Base-by-base conservation (phyloP, 2,113 vertebrate genomes). In the Tympanuchus pallidicinctus region DNA sequence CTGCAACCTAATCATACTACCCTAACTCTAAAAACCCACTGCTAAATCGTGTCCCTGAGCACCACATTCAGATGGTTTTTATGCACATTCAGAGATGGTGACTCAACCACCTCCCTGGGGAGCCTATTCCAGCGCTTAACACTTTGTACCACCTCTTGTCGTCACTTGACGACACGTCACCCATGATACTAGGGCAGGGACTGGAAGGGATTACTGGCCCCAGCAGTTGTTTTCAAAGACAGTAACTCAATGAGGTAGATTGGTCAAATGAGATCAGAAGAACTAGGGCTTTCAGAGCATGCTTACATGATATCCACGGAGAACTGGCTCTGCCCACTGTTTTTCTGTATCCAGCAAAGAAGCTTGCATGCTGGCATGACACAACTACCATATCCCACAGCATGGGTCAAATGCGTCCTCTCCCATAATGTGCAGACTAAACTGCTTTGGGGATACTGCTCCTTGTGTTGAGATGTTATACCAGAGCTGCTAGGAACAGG, bases 161-260 rank as follows among this genome's bases (percentile, higher is more conserved):
- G 18, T 47, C 0, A 0, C 42, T 64, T 11, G 4, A 34, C 34
- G 34, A 34, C 34, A 34, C 34, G 34, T 34, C 34, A 34, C 34
- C 14, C 25, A 16, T 2, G 2, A 6, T 25, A 63, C n/a, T 17
- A 63, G 8, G 27, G 3, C 28, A 61, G 36, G 14, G 30, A 71
- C 10, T 2, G 3, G 28, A 22, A 57, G 4, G 22, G 34, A 74
- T 5, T 50, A 73, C 27, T 24, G 38, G 28, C 57, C 36, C 47
- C 24, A 65, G 9, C 4, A n/a, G 8, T 5, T 38, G 4, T 20
- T 18, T 28, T n/a, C 36, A 52, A 45, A 81, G 32, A 18, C 1
- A 2, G 52, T 40, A 67, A 36, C 57, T 85, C 25, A 10, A 27
- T 10, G 36, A 60, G 20, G 22, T n/a, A 32, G 13, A 11, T 2